These are phyloP conservation scores for Drosophila malerkotliana DNA, from an alignment of 1,140 invertebrate species.

Conservation along the genomic window DNA sequence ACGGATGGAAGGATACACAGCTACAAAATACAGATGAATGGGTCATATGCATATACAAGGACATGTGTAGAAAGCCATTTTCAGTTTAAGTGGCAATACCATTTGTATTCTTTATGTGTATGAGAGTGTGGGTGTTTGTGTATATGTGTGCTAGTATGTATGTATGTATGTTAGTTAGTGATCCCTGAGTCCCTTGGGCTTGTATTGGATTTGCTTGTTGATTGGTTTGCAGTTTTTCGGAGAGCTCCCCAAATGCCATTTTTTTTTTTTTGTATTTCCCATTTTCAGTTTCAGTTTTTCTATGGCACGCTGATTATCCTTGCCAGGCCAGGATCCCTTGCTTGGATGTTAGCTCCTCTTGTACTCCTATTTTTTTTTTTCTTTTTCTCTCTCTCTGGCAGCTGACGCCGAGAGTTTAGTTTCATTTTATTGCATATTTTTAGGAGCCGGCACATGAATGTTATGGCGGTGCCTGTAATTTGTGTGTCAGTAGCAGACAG, in stretches of 20 bases:
- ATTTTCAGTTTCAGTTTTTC: slow-evolving; percentile 34
- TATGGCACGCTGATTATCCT: slow-evolving; percentile 52
- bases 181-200: slow-evolving; percentile 57
- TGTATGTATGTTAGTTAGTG: slow-evolving; percentile 62
- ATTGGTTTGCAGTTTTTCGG: slow-evolving; percentile 68
- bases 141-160: slow-evolving; percentile 5
- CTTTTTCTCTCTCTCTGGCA: slow-evolving; percentile 28
- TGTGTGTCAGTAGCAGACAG: slow-evolving; percentile 66
- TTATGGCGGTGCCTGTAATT: slow-evolving; percentile 71
- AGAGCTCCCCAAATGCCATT: slow-evolving; percentile 8
- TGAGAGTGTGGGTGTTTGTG: slow-evolving; percentile 13
- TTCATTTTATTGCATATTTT: slow-evolving; percentile 78
- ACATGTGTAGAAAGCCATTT: slow-evolving; percentile 72
- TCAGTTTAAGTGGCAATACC: slow-evolving; percentile 80
- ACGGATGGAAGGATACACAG: neutral
- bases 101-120: slow-evolving; percentile 76
- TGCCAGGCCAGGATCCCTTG: neutral
- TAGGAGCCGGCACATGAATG: slow-evolving; percentile 67
- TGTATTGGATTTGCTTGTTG: slow-evolving; percentile 79
- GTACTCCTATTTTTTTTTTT: neutral
- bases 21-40: slow-evolving; percentile 1
- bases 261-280: slow-evolving; percentile 2
- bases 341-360: neutral
- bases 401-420: slow-evolving; percentile 63
- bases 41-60: slow-evolving; percentile 37